Evolutionary conservation across 2,113 vertebrate genomes (phyloP).

Genomic region (Rhizomys pruinosus): DNA sequence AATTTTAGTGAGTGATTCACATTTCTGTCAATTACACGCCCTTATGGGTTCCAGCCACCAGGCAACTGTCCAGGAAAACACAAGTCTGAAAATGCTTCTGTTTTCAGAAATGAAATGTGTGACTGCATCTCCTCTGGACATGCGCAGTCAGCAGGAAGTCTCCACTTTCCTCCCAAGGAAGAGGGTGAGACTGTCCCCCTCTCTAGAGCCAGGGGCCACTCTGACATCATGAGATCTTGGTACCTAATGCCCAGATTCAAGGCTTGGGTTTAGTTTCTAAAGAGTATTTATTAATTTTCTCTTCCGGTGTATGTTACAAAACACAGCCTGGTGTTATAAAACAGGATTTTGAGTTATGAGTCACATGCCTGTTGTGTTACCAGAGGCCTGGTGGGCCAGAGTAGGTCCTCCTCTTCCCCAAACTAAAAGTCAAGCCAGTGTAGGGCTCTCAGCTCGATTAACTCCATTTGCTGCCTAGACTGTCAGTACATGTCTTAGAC

Average conservation of each 20-base stretch:
- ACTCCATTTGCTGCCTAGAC: background rate
- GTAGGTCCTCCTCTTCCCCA: background rate
- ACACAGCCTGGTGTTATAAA: conserved; percentile 76
- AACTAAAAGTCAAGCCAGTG: background rate
- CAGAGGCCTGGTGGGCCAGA: conserved; percentile 10
- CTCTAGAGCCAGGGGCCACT: conserved; percentile 19
- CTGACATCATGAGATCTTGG: conserved; percentile 27
- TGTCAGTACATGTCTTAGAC: background rate
- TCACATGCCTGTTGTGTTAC: conserved; percentile 60
- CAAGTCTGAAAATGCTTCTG: conserved; percentile 83
- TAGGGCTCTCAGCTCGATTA: background rate
- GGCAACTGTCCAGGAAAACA: conserved; percentile 82
- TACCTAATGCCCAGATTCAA: background rate
- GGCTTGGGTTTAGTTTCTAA: conserved; percentile 62
- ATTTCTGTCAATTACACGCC: conserved; percentile 79
- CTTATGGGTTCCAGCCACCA: conserved; percentile 77
- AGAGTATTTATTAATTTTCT: background rate
- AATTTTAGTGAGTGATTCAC: conserved; percentile 78
- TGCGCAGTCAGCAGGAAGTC: conserved; percentile 42
- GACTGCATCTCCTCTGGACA: conserved; percentile 49
- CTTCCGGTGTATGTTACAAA: conserved; percentile 71
- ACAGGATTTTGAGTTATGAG: conserved; percentile 63
- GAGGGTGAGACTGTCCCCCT: background rate
- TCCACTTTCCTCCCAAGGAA: conserved; percentile 35
- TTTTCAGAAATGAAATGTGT: conserved; percentile 77